Evolutionary conservation across 2,888 invertebrate genomes (phyloP), one percentile per base, ranked within the genome.

Genomic region (Brachypterus glaber): DNA sequence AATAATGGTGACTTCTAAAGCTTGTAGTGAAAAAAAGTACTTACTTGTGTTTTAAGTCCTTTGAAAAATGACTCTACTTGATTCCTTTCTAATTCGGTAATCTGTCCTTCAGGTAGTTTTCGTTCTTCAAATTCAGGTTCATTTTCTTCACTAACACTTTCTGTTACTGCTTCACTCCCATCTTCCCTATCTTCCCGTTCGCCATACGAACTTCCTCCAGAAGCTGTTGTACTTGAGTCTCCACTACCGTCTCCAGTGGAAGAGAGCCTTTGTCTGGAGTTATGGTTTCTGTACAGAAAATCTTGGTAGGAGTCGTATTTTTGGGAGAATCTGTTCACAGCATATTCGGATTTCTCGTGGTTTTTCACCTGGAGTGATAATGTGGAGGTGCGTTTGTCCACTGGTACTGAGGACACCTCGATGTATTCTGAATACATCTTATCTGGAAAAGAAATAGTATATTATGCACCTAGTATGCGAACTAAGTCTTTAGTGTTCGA

Each of bases 31-130:
- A n/a, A n/a, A n/a, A n/a, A n/a, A n/a, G n/a, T 9, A 46, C 48
- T 51, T 52, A 74, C 78, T 62, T 82, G 79, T 1, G 86, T 83
- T 58, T 84, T 84, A 43, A 85, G 71, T 35, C 85, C 84, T 42
- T 77, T 74, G 54, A 82, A 82, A 60, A 81, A 82, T 37, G 77
- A 74, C 59, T 84, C 82, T 40, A 84, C 74, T 59, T 82, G 79
- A 24, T 72, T 71, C 35, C 79, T 69, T 57, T 82, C 82, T 42
- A 70, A 62, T 35, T 79, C 78, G 5, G 76, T 72, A 33, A 81
- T 70, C 41, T 66, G 64, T 33, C 69, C 70, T 41, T 68, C 63
- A 3, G 66, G 58, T 14, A 67, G 59, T 44, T 58, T 55, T 48
- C 60, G 53, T 40, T 64, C 62, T 37, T 60, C 59, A n/a, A n/a